Evolutionary conservation across 2,888 invertebrate species (phyloP).

Genomic region (Zygaena filipendulae): DNA sequence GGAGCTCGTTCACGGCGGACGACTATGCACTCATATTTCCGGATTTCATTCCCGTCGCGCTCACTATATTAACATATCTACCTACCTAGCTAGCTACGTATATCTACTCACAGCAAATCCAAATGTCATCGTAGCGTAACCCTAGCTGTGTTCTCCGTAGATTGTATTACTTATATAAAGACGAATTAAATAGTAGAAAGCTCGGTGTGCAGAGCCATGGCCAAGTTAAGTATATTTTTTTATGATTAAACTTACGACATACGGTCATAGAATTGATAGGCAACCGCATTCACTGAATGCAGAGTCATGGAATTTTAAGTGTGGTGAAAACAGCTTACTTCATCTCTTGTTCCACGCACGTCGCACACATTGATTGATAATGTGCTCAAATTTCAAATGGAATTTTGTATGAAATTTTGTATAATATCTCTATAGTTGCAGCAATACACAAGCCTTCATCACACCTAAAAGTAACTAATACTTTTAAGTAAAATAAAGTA

Average conservation of each 20-base stretch:
- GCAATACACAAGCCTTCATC: no score
- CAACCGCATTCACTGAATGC: no score
- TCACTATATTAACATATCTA: conserved; percentile 36
- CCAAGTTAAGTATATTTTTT: conserved; percentile 30
- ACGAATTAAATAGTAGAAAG: conserved; percentile 47
- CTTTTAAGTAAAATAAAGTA: no score
- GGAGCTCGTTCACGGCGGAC: conserved; percentile 26
- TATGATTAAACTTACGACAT: no score
- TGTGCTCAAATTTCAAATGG: no score
- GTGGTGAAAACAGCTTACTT: conserved; percentile 40
- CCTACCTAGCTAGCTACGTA: no score
- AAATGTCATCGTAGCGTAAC: conserved; percentile 46
- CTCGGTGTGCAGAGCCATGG: conserved; percentile 36
- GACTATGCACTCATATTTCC: conserved; percentile 43
- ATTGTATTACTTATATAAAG: conserved; percentile 52
- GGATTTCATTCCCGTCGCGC: conserved; percentile 34
- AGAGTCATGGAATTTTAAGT: no score
- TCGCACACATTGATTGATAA: conserved; percentile 16
- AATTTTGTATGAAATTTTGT: no score
- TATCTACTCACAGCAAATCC: conserved; percentile 27
- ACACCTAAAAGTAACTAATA: no score
- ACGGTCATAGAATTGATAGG: no score
- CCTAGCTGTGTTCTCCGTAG: conserved; percentile 38
- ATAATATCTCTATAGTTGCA: no score
- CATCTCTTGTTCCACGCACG: conserved; percentile 14